These are phyloP conservation scores for Eretmocerus hayati DNA, from an alignment of 2,888 invertebrate species.

Conservation along the genomic window DNA sequence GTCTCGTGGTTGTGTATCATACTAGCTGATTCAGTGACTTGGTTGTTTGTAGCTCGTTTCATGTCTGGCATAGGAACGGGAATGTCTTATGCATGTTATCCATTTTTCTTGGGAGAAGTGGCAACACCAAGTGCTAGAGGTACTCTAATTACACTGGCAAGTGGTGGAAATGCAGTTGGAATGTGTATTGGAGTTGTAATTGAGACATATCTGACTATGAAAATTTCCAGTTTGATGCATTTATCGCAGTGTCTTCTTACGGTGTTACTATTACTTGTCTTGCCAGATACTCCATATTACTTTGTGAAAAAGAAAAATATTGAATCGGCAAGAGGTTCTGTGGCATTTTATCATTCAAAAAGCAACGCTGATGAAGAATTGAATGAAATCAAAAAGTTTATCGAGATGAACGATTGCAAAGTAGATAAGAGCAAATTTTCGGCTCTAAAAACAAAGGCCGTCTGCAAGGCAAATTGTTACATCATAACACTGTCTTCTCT, in stretches of 20 bases:
- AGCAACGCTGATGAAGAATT: constrained; percentile 26
- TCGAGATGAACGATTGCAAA: constrained; percentile 16
- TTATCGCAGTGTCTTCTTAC: constrained; percentile 26
- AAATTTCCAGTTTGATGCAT: constrained; percentile 32
- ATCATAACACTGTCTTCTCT: constrained; percentile 28
- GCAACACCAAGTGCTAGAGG: constrained; percentile 34
- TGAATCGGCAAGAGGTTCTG: constrained; percentile 2
- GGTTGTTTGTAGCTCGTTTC: constrained; percentile 26
- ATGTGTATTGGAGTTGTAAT: constrained; percentile 33
- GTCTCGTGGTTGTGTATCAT: constrained; percentile 26
- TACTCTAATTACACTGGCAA: constrained; percentile 30
- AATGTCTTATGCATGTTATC: constrained; percentile 28
- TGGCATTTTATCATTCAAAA: constrained; percentile 1
- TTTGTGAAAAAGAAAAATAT: constrained; percentile 1
- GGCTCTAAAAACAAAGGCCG: constrained; percentile 6
- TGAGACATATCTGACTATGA: constrained; percentile 33
- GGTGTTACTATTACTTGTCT: constrained; percentile 28
- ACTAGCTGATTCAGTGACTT: constrained; percentile 24
- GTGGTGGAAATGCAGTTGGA: constrained; percentile 34
- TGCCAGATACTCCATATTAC: constrained; percentile 37
- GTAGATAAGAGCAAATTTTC: constrained; percentile 7
- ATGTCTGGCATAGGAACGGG: constrained; percentile 27
- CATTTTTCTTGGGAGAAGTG: constrained; percentile 34
- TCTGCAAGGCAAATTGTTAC: constrained; percentile 25
- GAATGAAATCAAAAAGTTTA: constrained; percentile 4